These are phyloP conservation scores for Gymnothorax javanicus DNA, from an alignment of 2,797 vertebrate genomes.

Conservation along the genomic window DNA sequence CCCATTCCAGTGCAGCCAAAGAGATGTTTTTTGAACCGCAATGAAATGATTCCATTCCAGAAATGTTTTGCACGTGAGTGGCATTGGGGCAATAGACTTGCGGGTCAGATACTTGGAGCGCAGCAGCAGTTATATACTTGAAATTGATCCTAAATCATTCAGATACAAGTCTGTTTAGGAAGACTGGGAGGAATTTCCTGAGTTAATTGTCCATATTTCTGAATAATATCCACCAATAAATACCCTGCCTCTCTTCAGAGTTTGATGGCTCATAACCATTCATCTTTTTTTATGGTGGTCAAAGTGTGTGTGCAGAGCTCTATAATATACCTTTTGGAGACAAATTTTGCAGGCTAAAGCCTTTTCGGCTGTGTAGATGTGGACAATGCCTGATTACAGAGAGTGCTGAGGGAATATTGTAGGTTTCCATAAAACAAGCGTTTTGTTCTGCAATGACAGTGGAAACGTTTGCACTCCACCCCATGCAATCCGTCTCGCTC, in stretches of 20 bases:
- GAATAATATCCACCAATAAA: conserved; percentile 29
- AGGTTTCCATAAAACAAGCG: neutral
- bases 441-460: conserved; percentile 21
- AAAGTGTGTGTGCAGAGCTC: conserved; percentile 8
- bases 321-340: conserved; percentile 23
- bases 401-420: neutral
- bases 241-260: conserved; percentile 17
- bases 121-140: conserved; percentile 1
- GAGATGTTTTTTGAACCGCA: neutral
- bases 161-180: conserved; percentile 10
- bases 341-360: conserved; percentile 8
- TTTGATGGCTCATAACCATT: conserved; percentile 25
- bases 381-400: neutral
- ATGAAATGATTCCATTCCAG: neutral
- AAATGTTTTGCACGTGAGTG: neutral
- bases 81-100: neutral
- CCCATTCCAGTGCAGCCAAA: neutral
- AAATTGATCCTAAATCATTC: neutral
- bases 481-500: too few relatives aligned
- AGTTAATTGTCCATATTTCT: conserved; percentile 26
- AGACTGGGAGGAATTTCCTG: neutral
- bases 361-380: conserved; percentile 19
- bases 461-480: neutral
- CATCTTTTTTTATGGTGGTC: conserved; percentile 26
- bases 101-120: neutral